Evolutionary conservation across 1,140 invertebrate species (phyloP).

Genomic region (Eurosta solidaginis): DNA sequence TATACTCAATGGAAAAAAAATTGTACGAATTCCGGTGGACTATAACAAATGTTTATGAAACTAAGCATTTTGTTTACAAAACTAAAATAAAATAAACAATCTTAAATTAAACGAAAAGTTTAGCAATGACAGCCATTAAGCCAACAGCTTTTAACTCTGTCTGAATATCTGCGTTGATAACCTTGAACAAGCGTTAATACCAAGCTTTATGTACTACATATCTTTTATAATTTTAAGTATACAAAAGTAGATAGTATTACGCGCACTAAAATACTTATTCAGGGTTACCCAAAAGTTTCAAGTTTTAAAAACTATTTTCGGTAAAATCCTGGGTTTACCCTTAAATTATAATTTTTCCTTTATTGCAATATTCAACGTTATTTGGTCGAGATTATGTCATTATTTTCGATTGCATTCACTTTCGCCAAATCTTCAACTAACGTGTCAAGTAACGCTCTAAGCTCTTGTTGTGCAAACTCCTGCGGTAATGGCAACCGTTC

Average conservation of each 20-base stretch:
- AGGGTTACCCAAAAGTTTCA: background rate
- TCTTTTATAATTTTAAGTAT: background rate
- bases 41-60: background rate
- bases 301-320: background rate
- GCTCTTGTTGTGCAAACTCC: constrained; percentile 55
- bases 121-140: background rate
- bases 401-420: constrained; percentile 9
- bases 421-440: constrained; percentile 43
- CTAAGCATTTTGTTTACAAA: background rate
- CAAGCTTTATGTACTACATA: background rate
- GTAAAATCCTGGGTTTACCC: background rate
- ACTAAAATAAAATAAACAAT: background rate
- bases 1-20: constrained; percentile 12
- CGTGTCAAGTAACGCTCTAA: constrained; percentile 47
- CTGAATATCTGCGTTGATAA: background rate
- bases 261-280: background rate
- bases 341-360: constrained; percentile 16
- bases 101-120: background rate
- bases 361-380: background rate
- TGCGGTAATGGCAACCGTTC: constrained; percentile 56
- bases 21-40: constrained; percentile 14
- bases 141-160: background rate
- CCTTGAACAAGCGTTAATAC: no score
- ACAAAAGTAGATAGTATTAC: no score
- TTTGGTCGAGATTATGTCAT: constrained; percentile 1